Evolutionary conservation across 2,113 vertebrate genomes (phyloP).

Genomic region (Elanoides forficatus): DNA sequence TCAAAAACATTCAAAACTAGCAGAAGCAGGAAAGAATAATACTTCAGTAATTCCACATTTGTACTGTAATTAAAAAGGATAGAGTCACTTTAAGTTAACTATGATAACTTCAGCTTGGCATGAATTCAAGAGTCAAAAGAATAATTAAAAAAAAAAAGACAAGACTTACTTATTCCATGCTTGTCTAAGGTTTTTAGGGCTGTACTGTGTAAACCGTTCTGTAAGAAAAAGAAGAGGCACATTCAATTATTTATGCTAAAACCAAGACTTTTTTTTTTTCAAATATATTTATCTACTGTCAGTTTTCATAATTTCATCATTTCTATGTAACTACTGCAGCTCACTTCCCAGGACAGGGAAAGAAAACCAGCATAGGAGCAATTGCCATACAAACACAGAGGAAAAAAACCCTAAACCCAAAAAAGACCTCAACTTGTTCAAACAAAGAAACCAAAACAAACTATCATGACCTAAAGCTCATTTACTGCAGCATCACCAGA

Average conservation of each 20-base stretch:
- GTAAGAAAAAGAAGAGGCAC: conserved; percentile 36
- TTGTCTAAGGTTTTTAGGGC: conserved; percentile 94
- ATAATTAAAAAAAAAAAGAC: neutral
- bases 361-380: neutral
- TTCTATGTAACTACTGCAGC: neutral
- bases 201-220: conserved; percentile 92
- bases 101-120: neutral
- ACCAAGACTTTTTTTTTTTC: neutral
- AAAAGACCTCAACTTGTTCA: neutral
- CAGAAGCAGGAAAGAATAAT: neutral
- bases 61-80: neutral
- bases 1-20: neutral
- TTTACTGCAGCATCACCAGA: neutral
- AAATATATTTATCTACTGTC: neutral
- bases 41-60: neutral
- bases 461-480: neutral
- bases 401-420: neutral
- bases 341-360: neutral
- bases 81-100: neutral
- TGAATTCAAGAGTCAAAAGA: neutral
- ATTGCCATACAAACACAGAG: neutral
- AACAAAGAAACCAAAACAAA: neutral
- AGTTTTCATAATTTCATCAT: neutral
- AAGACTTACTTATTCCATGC: conserved; percentile 98
- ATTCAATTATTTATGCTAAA: neutral